Conservation (phyloP, 2,888 invertebrate genomes). For the Ormyrus labotus region DNA sequence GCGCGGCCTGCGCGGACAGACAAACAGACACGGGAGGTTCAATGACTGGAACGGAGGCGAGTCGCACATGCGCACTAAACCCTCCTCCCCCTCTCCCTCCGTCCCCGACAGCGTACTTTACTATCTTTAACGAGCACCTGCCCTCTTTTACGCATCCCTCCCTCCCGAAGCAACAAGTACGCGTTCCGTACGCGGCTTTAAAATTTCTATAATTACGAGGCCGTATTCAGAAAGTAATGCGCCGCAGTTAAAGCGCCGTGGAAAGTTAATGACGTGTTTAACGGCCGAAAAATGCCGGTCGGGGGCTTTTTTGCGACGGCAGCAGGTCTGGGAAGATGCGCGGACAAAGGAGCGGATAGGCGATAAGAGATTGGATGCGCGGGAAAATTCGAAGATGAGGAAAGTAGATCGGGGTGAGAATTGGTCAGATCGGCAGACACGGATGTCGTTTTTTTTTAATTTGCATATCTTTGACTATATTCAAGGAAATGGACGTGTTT, state of each 20-base stretch:
- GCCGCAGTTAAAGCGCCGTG: not conserved
- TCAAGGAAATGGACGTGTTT: no score
- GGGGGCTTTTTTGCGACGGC: no score
- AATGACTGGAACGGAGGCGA: conserved; percentile 40
- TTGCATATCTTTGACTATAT: no score
- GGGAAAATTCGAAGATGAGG: no score
- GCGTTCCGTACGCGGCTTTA: conserved; percentile 19
- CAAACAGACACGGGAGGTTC: conserved; percentile 32
- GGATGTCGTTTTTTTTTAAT: no score
- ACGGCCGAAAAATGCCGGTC: not conserved
- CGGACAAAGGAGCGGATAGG: no score
- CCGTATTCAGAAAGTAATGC: not conserved
- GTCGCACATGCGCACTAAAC: conserved; percentile 10
- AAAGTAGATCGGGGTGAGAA: no score
- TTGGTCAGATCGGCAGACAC: no score
- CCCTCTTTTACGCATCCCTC: not conserved
- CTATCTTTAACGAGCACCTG: conserved; percentile 51
- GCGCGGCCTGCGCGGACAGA: no score
- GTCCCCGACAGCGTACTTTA: conserved; percentile 14
- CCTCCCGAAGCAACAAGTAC: not conserved
- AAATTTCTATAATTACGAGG: conserved; percentile 35
- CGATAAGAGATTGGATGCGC: no score
- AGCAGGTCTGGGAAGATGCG: no score
- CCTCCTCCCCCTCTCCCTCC: no score
- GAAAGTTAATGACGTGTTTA: not conserved